A percentile compares a stretch with the other conserved stretches of the same genome.
Conservation (phyloP, 2,113 vertebrate species). For the Cromileptes altivelis region DNA sequence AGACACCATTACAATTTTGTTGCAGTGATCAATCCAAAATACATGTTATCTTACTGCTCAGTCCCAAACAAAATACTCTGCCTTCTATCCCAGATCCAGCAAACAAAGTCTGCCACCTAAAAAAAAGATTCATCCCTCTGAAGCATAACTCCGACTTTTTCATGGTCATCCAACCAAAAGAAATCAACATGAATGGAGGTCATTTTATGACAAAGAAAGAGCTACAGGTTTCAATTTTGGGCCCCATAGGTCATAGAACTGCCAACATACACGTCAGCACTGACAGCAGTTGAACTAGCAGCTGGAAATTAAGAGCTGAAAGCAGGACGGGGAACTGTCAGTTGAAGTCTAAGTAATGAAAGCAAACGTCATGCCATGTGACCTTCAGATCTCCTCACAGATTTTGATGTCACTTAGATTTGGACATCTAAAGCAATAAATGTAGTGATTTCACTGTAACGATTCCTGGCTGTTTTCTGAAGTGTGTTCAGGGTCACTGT, state of each 20-base stretch:
- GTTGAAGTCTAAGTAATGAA: neutral
- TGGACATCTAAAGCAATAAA: neutral
- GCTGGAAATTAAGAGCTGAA: neutral
- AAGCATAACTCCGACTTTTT: too few relatives aligned
- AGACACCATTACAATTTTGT: too few relatives aligned
- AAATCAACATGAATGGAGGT: too few relatives aligned
- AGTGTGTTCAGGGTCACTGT: constrained; percentile 4
- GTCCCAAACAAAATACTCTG: too few relatives aligned
- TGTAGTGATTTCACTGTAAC: neutral
- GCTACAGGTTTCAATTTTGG: neutral
- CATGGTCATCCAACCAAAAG: too few relatives aligned
- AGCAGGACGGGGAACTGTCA: neutral
- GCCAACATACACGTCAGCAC: neutral
- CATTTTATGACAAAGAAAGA: neutral
- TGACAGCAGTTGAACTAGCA: neutral
- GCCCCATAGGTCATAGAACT: neutral
- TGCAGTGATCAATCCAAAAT: too few relatives aligned
- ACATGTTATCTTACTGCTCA: too few relatives aligned
- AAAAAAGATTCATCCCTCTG: too few relatives aligned
- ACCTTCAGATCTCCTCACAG: neutral
- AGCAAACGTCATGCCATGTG: neutral
- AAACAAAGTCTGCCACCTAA: too few relatives aligned
- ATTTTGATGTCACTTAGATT: neutral
- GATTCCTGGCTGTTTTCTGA: constrained; percentile 5
- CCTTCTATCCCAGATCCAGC: too few relatives aligned